Evolutionary conservation across 2,797 vertebrate genomes (phyloP).

Genomic region (Neosilurus mollespiculum): DNA sequence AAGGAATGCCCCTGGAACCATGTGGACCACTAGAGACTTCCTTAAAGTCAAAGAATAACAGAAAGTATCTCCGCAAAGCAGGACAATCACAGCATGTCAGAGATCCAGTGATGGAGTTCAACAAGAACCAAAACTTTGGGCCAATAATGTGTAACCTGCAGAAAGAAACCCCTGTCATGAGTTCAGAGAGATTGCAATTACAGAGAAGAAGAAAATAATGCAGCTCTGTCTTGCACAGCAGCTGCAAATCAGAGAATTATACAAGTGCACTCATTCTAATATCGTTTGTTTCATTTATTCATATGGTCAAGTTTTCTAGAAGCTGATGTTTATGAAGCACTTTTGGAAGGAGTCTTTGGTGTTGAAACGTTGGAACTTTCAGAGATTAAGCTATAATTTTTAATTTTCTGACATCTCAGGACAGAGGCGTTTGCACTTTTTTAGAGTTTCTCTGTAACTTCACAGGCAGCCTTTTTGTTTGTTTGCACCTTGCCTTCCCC

Average conservation of each 20-base stretch:
- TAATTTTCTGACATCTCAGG: not conserved
- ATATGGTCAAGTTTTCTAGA: no score
- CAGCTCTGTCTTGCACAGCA: not conserved
- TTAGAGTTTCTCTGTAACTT: not conserved
- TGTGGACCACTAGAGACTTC: slow-evolving; percentile 52
- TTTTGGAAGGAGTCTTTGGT: no score
- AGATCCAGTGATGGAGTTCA: not conserved
- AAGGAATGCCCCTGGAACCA: slow-evolving; percentile 47
- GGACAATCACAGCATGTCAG: slow-evolving; percentile 1
- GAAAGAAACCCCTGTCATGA: slow-evolving; percentile 4
- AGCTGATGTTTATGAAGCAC: no score
- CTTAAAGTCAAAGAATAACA: slow-evolving; percentile 59
- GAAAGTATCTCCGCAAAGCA: slow-evolving; percentile 9
- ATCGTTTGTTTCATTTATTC: not conserved
- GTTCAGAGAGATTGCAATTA: not conserved
- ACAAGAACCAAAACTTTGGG: not conserved
- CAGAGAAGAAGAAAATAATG: not conserved
- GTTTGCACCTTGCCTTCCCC: not conserved
- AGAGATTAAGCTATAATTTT: no score
- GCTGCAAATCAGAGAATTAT: not conserved
- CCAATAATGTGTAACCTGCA: not conserved
- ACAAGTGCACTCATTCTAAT: not conserved
- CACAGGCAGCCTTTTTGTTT: not conserved
- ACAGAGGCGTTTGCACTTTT: not conserved
- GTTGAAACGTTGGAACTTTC: no score